A percentile compares a stretch with the other conserved stretches of the same genome.
Conservation (phyloP, 2,113 vertebrate genomes). For the Gadus chalcogrammus region DNA sequence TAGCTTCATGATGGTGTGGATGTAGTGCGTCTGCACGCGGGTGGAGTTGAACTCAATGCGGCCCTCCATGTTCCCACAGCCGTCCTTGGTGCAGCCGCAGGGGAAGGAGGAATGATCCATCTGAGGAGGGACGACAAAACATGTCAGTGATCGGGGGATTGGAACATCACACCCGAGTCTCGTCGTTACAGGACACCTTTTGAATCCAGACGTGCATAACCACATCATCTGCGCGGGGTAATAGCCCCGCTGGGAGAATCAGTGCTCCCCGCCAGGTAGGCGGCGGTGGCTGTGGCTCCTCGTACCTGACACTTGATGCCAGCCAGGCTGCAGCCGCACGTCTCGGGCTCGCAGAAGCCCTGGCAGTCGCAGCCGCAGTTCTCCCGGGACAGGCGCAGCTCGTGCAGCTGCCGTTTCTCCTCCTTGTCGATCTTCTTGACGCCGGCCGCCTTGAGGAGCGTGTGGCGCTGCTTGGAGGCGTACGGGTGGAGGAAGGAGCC, state of each 20-base stretch:
- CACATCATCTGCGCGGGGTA: no score
- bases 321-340: conserved; percentile 88
- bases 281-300: not conserved
- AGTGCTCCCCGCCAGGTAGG: not conserved
- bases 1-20: conserved; percentile 95
- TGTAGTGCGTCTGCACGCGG: conserved; percentile 91
- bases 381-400: conserved; percentile 85
- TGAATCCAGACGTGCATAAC: no score
- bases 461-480: conserved; percentile 80
- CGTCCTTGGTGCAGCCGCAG: conserved; percentile 90
- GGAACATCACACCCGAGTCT: not conserved
- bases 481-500: conserved; percentile 88
- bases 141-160: not conserved
- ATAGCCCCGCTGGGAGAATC: not conserved
- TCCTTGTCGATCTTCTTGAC: conserved; percentile 92
- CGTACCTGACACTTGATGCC: conserved; percentile 97
- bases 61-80: conserved; percentile 88
- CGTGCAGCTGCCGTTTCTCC: conserved; percentile 90
- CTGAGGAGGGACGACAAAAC: conserved; percentile 57
- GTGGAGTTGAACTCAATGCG: conserved; percentile 93
- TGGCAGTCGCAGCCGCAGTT: conserved; percentile 92
- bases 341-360: conserved; percentile 91
- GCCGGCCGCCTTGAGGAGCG: conserved; percentile 83
- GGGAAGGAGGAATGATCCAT: conserved; percentile 97
- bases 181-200: no score